Conservation (phyloP, 2,113 vertebrate species). For the Apeltes quadracus region DNA sequence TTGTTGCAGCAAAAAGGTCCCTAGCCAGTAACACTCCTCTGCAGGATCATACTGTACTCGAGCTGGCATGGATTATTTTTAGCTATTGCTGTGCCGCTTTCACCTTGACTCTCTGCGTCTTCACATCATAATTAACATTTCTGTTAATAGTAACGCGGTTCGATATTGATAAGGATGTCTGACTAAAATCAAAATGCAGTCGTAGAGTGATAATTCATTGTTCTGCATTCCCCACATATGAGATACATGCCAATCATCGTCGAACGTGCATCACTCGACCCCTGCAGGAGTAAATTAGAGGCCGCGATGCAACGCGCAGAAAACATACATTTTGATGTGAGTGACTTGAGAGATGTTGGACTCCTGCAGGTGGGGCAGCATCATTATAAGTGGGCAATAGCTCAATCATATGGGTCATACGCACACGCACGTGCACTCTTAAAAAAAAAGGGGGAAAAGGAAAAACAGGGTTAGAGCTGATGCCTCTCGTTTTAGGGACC, state of each 20-base stretch:
- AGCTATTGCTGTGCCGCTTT: constrained; percentile 74
- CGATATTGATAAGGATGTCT: constrained; percentile 62
- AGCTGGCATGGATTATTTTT: constrained; percentile 73
- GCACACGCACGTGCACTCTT: constrained; percentile 36
- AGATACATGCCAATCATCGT: constrained; percentile 35
- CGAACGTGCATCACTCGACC: constrained; percentile 17
- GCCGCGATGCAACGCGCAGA: constrained; percentile 63
- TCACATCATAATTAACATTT: constrained; percentile 80
- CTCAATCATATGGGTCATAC: constrained; percentile 65
- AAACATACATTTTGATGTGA: constrained; percentile 56
- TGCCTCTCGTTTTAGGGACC: constrained; percentile 55
- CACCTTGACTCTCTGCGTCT: constrained; percentile 73
- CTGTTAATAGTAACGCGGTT: constrained; percentile 71
- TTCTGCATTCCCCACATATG: background rate
- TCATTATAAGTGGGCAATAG: constrained; percentile 50
- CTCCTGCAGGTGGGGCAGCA: constrained; percentile 65
- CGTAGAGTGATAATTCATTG: constrained; percentile 12
- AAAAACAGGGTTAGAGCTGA: constrained; percentile 63
- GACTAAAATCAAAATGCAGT: constrained; percentile 44
- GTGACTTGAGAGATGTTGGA: constrained; percentile 39
- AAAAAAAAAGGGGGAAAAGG: constrained; percentile 6
- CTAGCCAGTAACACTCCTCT: constrained; percentile 72
- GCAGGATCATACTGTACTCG: constrained; percentile 70
- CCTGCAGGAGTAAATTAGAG: constrained; percentile 39
- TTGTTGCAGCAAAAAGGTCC: constrained; percentile 78